phyloP scores from a whole-genome alignment of 2,797 vertebrate genomes.

The Gobionotothen gibberifrons region DNA sequence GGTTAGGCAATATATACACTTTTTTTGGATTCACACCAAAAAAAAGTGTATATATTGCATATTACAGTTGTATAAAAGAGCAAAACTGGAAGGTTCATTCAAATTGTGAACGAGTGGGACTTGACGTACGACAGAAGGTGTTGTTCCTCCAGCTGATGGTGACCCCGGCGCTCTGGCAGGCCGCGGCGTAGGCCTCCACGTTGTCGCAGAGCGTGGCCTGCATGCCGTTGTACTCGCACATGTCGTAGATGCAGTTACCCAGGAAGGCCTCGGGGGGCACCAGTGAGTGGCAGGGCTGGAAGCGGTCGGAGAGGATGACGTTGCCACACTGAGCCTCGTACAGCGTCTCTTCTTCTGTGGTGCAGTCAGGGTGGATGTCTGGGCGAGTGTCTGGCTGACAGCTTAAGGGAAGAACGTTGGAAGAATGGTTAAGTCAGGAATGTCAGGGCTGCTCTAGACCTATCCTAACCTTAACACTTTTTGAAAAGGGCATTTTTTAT shows the following conservation, averaged over 20 bases:
- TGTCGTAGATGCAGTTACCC: conserved; percentile 82
- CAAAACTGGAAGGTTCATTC: accelerated
- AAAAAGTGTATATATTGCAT: no score
- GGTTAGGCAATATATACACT: no score
- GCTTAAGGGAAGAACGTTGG: conserved; percentile 39
- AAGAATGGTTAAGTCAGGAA: not conserved
- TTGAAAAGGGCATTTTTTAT: no score
- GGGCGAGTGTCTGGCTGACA: conserved; percentile 79
- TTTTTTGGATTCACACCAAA: no score
- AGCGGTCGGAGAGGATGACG: conserved; percentile 74
- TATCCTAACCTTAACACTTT: no score
- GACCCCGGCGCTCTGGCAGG: conserved; percentile 81
- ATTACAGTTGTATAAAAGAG: no score
- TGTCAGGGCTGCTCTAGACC: no score
- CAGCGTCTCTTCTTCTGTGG: conserved; percentile 47
- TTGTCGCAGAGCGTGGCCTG: conserved; percentile 84
- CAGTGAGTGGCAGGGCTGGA: conserved; percentile 79
- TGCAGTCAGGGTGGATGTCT: conserved; percentile 78
- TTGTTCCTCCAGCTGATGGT: conserved; percentile 86
- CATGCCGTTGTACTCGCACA: conserved; percentile 88
- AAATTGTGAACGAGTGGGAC: accelerated
- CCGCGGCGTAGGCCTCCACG: conserved; percentile 84
- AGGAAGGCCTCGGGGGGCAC: conserved; percentile 72
- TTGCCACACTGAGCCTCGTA: conserved; percentile 68
- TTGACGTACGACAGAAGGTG: conserved; percentile 86